Evolutionary conservation across 1,140 invertebrate genomes (phyloP).

Genomic region (Philopotamus ludificatus): DNA sequence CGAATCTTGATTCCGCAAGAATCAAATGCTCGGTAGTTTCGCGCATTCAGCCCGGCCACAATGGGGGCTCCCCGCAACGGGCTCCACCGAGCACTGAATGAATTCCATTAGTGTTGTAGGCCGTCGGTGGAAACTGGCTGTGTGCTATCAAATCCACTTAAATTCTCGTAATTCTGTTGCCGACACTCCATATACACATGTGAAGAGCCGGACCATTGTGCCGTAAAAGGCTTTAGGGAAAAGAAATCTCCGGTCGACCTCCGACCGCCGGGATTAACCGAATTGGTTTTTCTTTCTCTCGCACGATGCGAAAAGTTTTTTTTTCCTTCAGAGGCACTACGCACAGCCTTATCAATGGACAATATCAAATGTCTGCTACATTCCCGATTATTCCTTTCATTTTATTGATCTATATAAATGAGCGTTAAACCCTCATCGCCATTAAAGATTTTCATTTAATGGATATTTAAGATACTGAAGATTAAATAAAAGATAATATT

Average conservation of each 20-base stretch:
- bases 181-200: constrained; percentile 9
- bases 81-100: constrained; percentile 33
- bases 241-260: constrained; percentile 20
- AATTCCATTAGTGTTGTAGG: constrained; percentile 39
- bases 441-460: too few species aligned
- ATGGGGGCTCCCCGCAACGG: neutral
- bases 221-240: neutral
- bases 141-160: constrained; percentile 40
- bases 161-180: constrained; percentile 40
- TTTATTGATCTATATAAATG: too few species aligned
- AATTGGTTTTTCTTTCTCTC: constrained; percentile 24
- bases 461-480: too few species aligned
- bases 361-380: neutral
- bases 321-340: neutral
- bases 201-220: neutral
- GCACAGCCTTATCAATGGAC: constrained; percentile 2
- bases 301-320: constrained; percentile 10
- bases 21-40: too few species aligned
- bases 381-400: too few species aligned
- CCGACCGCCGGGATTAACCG: constrained; percentile 30
- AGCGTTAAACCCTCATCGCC: too few species aligned
- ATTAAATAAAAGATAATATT: too few species aligned
- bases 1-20: too few species aligned
- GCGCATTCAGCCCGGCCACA: neutral
- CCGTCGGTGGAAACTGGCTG: constrained; percentile 1